Evolutionary conservation across 2,888 invertebrate genomes (phyloP).

Genomic region (Malthinus flaveolus): DNA sequence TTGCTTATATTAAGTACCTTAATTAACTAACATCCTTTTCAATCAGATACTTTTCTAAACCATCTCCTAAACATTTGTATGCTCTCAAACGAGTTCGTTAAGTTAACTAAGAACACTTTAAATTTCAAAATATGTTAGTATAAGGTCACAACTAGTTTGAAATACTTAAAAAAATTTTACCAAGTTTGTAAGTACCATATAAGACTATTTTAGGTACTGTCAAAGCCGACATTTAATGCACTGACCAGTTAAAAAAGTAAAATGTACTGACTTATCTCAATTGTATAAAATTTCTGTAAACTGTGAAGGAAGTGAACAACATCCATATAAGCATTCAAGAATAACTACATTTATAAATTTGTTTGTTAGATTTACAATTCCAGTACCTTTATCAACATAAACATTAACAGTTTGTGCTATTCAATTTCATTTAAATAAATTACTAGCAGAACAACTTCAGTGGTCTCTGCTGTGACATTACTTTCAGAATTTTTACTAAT

Average conservation of each 20-base stretch:
- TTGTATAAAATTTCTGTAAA: conserved; percentile 9
- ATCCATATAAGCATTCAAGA: conserved; percentile 12
- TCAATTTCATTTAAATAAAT: too few relatives aligned
- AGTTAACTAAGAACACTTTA: conserved; percentile 6
- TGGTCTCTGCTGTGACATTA: too few relatives aligned
- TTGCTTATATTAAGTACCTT: neutral
- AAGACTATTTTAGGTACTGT: conserved; percentile 18
- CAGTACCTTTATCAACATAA: neutral
- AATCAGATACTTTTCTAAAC: neutral
- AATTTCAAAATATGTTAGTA: conserved; percentile 8
- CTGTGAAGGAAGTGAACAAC: conserved; percentile 12
- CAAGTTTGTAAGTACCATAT: conserved; percentile 12
- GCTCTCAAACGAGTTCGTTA: conserved; percentile 5
- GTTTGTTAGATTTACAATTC: conserved; percentile 11
- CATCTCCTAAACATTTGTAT: neutral
- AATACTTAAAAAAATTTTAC: conserved; percentile 7
- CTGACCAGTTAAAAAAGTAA: conserved; percentile 8
- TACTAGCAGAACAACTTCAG: too few relatives aligned
- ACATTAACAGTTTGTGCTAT: neutral
- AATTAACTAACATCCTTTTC: neutral
- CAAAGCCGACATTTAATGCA: conserved; percentile 20
- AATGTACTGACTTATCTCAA: conserved; percentile 14
- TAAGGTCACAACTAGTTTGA: conserved; percentile 6
- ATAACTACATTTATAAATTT: conserved; percentile 17
- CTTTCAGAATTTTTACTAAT: too few relatives aligned